Evolutionary conservation across 92 coral and sea anemone species (phyloP).

Genomic region (Parazoanthus swiftii): DNA sequence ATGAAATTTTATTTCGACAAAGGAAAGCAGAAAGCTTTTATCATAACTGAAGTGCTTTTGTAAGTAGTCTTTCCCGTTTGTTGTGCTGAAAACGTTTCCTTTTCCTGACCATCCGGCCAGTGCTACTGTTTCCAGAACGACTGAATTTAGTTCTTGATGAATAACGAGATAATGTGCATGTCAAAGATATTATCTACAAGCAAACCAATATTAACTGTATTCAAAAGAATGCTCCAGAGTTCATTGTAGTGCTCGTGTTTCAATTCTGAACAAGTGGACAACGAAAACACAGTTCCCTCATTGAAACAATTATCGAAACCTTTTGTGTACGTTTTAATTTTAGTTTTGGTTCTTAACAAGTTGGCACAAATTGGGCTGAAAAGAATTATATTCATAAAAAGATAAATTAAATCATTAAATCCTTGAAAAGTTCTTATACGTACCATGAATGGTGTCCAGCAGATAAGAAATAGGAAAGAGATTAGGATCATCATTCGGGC

Average conservation of each 20-base stretch:
- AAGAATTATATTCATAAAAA: not conserved
- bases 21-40: no score
- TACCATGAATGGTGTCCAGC: slow-evolving; percentile 44
- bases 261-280: not conserved
- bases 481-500: slow-evolving; percentile 33
- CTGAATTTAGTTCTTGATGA: not conserved
- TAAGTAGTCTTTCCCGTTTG: no score
- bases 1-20: no score
- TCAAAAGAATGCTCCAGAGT: no score
- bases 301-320: no score
- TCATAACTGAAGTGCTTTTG: no score
- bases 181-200: no score
- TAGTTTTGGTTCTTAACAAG: no score
- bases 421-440: not conserved
- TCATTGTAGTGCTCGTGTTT: not conserved
- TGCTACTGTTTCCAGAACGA: not conserved
- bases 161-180: not conserved
- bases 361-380: not conserved
- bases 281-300: no score
- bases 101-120: not conserved
- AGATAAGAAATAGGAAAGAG: slow-evolving; percentile 25
- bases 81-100: not conserved
- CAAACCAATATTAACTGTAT: no score
- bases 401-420: not conserved
- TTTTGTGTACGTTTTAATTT: no score